Conservation (phyloP, 2,888 invertebrate species). For the Muschampia plurimacula region DNA sequence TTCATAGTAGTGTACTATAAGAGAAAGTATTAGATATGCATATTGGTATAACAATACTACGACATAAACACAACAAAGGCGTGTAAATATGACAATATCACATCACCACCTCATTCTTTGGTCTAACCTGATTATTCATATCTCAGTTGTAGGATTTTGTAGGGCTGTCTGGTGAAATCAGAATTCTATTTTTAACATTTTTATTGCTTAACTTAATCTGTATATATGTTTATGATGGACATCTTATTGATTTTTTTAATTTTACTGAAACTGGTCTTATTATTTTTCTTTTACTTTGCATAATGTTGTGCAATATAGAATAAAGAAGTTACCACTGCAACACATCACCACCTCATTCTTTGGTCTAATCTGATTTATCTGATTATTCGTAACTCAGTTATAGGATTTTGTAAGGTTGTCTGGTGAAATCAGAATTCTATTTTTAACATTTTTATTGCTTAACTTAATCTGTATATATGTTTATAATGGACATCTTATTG, state of each 20-base stretch:
- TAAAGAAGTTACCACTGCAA: not conserved
- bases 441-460: no score
- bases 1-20: slow-evolving; percentile 27
- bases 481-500: not conserved
- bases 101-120: slow-evolving; percentile 14
- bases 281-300: not conserved
- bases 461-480: no score
- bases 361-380: not conserved
- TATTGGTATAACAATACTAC: not conserved
- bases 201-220: no score
- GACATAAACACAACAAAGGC: not conserved
- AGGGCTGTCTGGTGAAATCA: not conserved
- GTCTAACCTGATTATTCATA: slow-evolving; percentile 1
- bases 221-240: no score
- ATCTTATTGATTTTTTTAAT: not conserved
- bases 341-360: not conserved
- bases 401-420: no score
- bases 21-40: slow-evolving; percentile 19
- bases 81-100: slow-evolving; percentile 14
- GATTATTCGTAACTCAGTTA: no score
- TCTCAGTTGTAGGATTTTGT: not conserved
- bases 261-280: not conserved
- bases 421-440: no score
- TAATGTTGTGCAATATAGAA: slow-evolving; percentile 14
- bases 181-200: no score